These are phyloP conservation scores for Volucella inflata DNA, from an alignment of 2,888 invertebrate species.

Conservation along the genomic window DNA sequence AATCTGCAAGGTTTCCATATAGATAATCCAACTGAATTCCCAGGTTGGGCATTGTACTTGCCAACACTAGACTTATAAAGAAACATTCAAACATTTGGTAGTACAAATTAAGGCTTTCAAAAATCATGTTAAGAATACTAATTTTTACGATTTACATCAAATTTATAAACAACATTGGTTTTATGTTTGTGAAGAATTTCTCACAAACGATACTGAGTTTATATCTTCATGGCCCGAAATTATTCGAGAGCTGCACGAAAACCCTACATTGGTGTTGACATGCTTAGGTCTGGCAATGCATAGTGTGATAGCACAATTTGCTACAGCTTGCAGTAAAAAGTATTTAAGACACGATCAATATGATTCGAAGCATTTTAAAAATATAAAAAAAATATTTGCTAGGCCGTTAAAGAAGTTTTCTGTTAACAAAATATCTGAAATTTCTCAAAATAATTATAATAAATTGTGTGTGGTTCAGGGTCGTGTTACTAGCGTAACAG, in stretches of 20 bases:
- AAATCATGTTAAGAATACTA: slow-evolving; percentile 82
- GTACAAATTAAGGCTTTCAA: slow-evolving; percentile 85
- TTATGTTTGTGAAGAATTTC: slow-evolving; percentile 85
- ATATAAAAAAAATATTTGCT: slow-evolving; percentile 82
- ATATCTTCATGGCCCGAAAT: slow-evolving; percentile 87
- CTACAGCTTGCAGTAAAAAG: slow-evolving; percentile 41
- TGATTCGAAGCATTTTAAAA: slow-evolving; percentile 60
- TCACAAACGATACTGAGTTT: slow-evolving; percentile 86
- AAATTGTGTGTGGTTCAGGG: slow-evolving; percentile 91
- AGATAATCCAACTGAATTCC: slow-evolving; percentile 84
- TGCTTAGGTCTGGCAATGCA: slow-evolving; percentile 90
- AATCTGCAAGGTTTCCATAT: slow-evolving; percentile 78
- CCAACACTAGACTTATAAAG: slow-evolving; percentile 86
- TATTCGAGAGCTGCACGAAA: slow-evolving; percentile 87
- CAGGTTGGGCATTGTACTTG: slow-evolving; percentile 92
- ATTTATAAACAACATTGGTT: slow-evolving; percentile 78
- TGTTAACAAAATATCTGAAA: slow-evolving; percentile 84
- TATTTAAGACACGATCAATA: slow-evolving; percentile 69
- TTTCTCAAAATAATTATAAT: slow-evolving; percentile 85
- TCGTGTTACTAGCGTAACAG: slow-evolving; percentile 92
- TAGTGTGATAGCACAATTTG: slow-evolving; percentile 72
- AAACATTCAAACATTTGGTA: slow-evolving; percentile 83
- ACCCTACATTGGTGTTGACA: slow-evolving; percentile 88
- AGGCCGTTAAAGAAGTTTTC: slow-evolving; percentile 88
- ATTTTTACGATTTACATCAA: slow-evolving; percentile 76